These are phyloP conservation scores for Peromyscus nudipes DNA, from an alignment of 2,797 vertebrate genomes.

Conservation along the genomic window DNA sequence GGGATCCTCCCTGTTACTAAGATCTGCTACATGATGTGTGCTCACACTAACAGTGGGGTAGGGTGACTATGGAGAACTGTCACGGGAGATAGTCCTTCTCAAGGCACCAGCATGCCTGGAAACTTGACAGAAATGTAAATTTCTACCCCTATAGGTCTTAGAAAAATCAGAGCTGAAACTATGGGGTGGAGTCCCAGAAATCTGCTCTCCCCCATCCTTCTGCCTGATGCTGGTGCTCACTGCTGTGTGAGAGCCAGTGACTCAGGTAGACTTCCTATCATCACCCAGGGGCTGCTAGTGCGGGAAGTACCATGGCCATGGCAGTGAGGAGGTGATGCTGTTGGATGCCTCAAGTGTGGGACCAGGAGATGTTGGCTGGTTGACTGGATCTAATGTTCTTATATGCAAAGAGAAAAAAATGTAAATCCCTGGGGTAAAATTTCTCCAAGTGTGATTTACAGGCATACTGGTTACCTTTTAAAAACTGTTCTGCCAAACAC, in stretches of 20 bases:
- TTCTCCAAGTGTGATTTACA: not conserved
- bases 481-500: not conserved
- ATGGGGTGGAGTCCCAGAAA: not conserved
- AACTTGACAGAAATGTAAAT: not conserved
- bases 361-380: not conserved
- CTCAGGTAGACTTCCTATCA: not conserved
- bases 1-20: not conserved
- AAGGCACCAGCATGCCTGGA: not conserved
- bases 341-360: not conserved
- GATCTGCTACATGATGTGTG: not conserved
- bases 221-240: not conserved
- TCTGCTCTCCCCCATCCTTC: not conserved
- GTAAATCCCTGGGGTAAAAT: not conserved
- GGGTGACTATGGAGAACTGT: not conserved
- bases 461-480: not conserved
- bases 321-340: not conserved
- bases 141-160: not conserved
- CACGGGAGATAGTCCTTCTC: not conserved
- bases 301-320: not conserved
- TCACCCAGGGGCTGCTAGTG: not conserved
- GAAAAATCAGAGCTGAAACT: not conserved
- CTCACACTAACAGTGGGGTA: not conserved
- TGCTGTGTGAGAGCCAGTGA: not conserved
- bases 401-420: slow-evolving; percentile 1
- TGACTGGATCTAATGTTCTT: slow-evolving; percentile 31